Percentiles rank a stretch among this genome's conserved stretches.
Conservation (phyloP, 2,113 vertebrate species). For the Helogale parvula region DNA sequence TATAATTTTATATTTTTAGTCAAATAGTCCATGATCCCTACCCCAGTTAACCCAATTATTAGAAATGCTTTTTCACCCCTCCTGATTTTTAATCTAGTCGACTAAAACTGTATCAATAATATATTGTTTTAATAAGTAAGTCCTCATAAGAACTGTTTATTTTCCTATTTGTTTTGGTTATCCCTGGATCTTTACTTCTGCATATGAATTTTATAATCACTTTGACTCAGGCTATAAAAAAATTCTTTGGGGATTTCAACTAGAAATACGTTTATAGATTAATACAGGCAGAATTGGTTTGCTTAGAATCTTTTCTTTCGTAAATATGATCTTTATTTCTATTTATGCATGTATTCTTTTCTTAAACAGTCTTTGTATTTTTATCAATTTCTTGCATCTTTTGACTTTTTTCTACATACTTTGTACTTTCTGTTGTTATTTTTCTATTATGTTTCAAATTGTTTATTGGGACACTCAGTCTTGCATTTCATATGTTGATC, state of each 20-base stretch:
- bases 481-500: slow-evolving; percentile 19
- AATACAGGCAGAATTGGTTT: neutral
- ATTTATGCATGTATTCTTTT: neutral
- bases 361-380: neutral
- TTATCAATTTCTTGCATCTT: neutral
- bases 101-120: neutral
- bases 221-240: slow-evolving; percentile 2
- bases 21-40: neutral
- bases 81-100: neutral
- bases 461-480: neutral
- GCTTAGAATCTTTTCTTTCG: neutral
- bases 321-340: neutral
- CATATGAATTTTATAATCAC: slow-evolving; percentile 35
- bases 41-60: neutral
- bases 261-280: neutral
- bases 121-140: slow-evolving; percentile 30
- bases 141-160: neutral
- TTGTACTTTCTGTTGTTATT: neutral
- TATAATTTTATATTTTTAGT: neutral
- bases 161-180: neutral
- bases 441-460: slow-evolving; percentile 40
- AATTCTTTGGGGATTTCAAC: neutral
- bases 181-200: neutral
- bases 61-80: neutral
- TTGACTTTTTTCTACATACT: neutral